A percentile compares a stretch with the other conserved stretches of the same genome.
phyloP scores from a whole-genome alignment of 2,113 vertebrate genomes.

The Felis chaus region DNA sequence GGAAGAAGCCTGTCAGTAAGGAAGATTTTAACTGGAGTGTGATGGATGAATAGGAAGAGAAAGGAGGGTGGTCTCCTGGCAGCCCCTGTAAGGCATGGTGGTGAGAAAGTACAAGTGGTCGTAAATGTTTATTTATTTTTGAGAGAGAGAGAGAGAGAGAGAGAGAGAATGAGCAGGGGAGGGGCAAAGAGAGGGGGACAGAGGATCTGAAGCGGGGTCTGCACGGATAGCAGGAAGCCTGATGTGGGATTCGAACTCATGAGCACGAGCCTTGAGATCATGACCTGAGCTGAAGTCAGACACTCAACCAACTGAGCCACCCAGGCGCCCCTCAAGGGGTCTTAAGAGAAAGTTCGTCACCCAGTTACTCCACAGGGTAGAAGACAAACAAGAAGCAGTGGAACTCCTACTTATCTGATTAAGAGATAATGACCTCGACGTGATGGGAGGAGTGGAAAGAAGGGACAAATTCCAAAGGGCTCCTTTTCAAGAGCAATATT shows the following conservation, averaged over 20 bases:
- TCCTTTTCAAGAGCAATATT: not conserved
- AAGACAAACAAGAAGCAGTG: not conserved
- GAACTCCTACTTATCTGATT: not conserved
- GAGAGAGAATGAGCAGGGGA: too few species aligned
- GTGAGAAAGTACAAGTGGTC: not conserved
- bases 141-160: too few species aligned
- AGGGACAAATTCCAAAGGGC: not conserved
- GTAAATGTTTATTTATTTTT: not conserved
- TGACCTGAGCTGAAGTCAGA: too few species aligned
- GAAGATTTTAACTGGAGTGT: not conserved
- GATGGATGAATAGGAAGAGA: not conserved
- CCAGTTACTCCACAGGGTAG: not conserved
- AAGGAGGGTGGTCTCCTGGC: not conserved
- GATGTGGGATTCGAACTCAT: too few species aligned
- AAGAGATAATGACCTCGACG: not conserved
- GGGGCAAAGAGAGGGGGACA: too few species aligned
- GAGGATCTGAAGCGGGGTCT: too few species aligned
- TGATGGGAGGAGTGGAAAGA: not conserved
- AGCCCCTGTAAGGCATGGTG: not conserved
- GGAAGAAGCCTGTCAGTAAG: not conserved
- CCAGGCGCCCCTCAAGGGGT: too few species aligned
- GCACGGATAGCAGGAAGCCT: too few species aligned
- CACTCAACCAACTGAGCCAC: too few species aligned
- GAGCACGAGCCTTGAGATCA: too few species aligned
- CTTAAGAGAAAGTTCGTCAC: not conserved